phyloP scores from a whole-genome alignment of 2,888 invertebrate species.

The Anodontia alba region DNA sequence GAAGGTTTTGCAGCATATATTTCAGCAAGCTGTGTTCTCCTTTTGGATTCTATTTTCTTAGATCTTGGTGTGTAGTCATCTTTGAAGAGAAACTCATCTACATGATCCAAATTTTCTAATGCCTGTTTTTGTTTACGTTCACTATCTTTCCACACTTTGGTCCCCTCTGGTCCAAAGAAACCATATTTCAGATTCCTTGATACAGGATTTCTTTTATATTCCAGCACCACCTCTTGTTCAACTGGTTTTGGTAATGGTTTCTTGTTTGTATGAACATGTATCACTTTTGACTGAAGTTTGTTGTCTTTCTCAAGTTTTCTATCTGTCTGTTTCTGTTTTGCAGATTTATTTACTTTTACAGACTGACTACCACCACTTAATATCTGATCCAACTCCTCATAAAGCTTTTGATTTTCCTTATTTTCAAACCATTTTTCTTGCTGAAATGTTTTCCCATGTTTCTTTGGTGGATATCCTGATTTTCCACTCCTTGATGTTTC shows the following conservation, averaged over 20 bases:
- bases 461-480: not conserved
- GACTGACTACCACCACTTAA: conserved; percentile 31
- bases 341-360: not conserved
- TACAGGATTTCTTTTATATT: not conserved
- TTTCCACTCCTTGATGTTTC: not conserved
- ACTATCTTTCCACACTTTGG: conserved; percentile 22
- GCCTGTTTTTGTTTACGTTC: conserved; percentile 43
- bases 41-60: not conserved
- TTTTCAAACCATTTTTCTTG: conserved; percentile 42
- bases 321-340: not conserved
- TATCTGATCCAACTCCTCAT: conserved; percentile 52
- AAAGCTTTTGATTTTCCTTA: conserved; percentile 52
- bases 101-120: conserved; percentile 41
- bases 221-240: not conserved
- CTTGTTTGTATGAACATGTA: not conserved
- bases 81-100: conserved; percentile 32
- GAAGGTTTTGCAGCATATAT: not conserved
- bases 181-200: not conserved
- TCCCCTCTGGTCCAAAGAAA: conserved; percentile 11
- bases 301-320: not conserved
- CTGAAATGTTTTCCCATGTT: conserved; percentile 33
- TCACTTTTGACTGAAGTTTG: not conserved
- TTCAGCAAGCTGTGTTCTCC: not conserved
- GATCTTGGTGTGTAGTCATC: conserved; percentile 35
- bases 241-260: not conserved